A percentile compares a stretch with the other conserved stretches of the same genome.
Evolutionary conservation across 1,140 invertebrate species (phyloP).

Genomic region (Homarus americanus): DNA sequence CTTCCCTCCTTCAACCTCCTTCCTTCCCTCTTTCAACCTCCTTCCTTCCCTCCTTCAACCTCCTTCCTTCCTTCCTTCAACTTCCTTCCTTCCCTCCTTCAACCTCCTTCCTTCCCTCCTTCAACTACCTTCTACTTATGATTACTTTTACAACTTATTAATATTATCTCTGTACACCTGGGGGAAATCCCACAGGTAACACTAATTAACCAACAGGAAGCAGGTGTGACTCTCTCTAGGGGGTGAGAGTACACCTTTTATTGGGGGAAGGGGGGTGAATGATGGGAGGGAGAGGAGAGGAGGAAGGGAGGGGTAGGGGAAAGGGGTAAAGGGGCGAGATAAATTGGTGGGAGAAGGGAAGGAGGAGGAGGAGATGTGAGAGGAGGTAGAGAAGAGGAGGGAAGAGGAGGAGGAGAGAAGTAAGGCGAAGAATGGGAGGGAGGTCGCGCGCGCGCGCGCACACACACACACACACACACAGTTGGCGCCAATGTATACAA

Average conservation of each 20-base stretch:
- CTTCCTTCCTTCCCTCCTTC: background rate
- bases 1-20: background rate
- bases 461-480: no score
- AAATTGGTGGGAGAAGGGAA: no score
- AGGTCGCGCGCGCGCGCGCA: no score
- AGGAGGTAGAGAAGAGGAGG: no score
- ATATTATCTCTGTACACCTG: background rate
- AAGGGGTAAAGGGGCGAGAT: no score
- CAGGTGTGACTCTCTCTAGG: background rate
- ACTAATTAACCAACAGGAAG: background rate
- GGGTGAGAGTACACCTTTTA: background rate
- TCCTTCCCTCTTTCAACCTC: background rate
- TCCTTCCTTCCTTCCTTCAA: background rate
- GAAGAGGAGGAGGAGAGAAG: no score
- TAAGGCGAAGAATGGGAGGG: no score
- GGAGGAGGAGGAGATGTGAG: no score
- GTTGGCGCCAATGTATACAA: no score
- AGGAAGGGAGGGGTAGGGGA: no score
- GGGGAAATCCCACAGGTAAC: background rate
- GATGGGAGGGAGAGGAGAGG: no score
- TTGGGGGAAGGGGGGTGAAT: no score
- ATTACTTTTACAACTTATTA: background rate
- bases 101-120: background rate
- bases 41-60: background rate
- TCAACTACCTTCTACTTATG: background rate